These are phyloP conservation scores for Idaea dimidiata DNA, from an alignment of 2,888 invertebrate genomes.

Conservation along the genomic window DNA sequence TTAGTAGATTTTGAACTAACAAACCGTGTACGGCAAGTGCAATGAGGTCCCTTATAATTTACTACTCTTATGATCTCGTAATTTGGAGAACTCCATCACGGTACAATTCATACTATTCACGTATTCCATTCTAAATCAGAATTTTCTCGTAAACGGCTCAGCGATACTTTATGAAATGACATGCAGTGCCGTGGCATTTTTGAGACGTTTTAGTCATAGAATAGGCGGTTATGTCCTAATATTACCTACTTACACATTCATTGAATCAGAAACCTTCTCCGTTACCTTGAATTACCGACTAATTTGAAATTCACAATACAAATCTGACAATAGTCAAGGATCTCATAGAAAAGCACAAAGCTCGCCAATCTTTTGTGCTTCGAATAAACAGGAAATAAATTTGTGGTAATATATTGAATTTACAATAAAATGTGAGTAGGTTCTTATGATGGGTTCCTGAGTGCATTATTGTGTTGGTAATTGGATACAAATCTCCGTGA, in stretches of 20 bases:
- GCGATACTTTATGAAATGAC: no score
- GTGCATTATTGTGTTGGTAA: conserved; percentile 5
- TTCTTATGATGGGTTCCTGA: neutral
- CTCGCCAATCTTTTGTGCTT: conserved; percentile 44
- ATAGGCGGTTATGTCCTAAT: no score
- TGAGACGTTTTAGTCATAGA: no score
- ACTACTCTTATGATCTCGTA: no score
- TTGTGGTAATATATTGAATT: conserved; percentile 12
- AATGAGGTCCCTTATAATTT: neutral
- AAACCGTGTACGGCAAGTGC: neutral
- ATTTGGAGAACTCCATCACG: no score
- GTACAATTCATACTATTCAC: no score
- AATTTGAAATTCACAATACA: conserved; percentile 19
- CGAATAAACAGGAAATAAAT: conserved; percentile 29
- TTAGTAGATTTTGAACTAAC: neutral
- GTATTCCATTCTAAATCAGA: no score
- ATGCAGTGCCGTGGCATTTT: no score
- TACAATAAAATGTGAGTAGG: conserved; percentile 17
- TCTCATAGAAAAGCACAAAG: conserved; percentile 42
- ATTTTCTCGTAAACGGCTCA: no score
- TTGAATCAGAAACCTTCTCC: neutral
- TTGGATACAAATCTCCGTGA: conserved; percentile 22
- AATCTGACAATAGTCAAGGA: conserved; percentile 48
- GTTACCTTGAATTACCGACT: neutral
- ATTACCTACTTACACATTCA: neutral